phyloP scores from a whole-genome alignment of 2,113 vertebrate genomes.

The Symphodus melops region DNA sequence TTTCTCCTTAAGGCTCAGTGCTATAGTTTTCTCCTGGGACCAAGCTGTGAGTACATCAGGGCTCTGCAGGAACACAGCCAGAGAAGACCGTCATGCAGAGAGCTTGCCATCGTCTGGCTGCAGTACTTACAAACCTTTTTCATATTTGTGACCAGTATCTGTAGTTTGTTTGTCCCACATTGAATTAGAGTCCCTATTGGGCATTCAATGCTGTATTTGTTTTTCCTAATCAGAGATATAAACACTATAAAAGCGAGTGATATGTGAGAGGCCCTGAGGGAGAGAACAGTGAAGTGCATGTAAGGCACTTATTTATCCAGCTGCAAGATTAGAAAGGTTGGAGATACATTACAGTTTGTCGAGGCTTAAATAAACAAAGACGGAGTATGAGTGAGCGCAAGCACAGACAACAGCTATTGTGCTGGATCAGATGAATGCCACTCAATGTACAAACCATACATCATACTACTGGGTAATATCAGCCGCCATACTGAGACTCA shows the following conservation, averaged over 20 bases:
- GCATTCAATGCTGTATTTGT: slow-evolving; percentile 27
- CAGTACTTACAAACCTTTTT: background rate
- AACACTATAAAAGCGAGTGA: slow-evolving; percentile 40
- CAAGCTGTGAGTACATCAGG: background rate
- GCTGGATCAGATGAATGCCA: slow-evolving; percentile 19
- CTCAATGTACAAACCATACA: slow-evolving; percentile 9
- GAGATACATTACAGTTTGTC: slow-evolving; percentile 45
- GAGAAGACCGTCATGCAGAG: slow-evolving; percentile 23
- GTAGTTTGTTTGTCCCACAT: slow-evolving; percentile 16
- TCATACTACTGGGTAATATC: slow-evolving; percentile 14
- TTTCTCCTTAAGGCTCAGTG: slow-evolving; percentile 2
- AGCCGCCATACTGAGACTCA: background rate
- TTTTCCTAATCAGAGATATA: slow-evolving; percentile 29
- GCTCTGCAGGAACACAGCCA: slow-evolving; percentile 23
- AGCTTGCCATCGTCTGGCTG: slow-evolving; percentile 1
- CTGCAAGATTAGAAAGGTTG: slow-evolving; percentile 62
- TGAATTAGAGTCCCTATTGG: slow-evolving; percentile 1
- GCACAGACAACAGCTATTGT: slow-evolving; percentile 48
- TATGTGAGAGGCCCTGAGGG: slow-evolving; percentile 17
- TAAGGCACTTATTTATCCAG: slow-evolving; percentile 75
- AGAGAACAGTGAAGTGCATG: slow-evolving; percentile 39
- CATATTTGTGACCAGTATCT: background rate
- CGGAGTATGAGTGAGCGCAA: slow-evolving; percentile 50
- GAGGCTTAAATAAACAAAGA: slow-evolving; percentile 57
- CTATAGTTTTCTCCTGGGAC: slow-evolving; percentile 27